Percentiles rank a stretch among this genome's conserved stretches.
Evolutionary conservation across 2,888 invertebrate species (phyloP).

Genomic region (Pemphredon lugubris): DNA sequence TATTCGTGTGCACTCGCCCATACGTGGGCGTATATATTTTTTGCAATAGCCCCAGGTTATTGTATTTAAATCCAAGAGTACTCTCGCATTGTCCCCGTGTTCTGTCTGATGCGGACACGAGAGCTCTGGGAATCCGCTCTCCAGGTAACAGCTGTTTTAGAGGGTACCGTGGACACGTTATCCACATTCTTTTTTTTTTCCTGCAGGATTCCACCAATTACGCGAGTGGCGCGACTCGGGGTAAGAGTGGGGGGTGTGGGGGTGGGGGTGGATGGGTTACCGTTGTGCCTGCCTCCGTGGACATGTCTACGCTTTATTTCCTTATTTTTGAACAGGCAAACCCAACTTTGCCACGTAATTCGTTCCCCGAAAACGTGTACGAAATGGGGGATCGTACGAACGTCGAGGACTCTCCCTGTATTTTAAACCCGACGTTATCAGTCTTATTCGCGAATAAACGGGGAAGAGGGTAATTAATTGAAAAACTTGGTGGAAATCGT

Average conservation of each 20-base stretch:
- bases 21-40: constrained; percentile 43
- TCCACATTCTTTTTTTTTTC: constrained; percentile 48
- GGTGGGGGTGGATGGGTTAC: too few relatives aligned
- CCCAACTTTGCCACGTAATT: too few relatives aligned
- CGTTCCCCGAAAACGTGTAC: too few relatives aligned
- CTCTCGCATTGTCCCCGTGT: constrained; percentile 56
- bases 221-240: constrained; percentile 41
- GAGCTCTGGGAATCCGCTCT: constrained; percentile 68
- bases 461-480: too few relatives aligned
- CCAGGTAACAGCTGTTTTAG: constrained; percentile 70
- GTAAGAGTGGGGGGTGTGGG: too few relatives aligned
- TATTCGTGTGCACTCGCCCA: constrained; percentile 25
- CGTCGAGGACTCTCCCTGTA: too few relatives aligned
- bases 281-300: constrained; percentile 1
- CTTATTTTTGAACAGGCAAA: too few relatives aligned
- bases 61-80: constrained; percentile 69
- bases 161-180: constrained; percentile 43
- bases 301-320: constrained; percentile 7
- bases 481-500: too few relatives aligned
- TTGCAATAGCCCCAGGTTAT: constrained; percentile 67
- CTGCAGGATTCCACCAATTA: constrained; percentile 52
- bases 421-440: too few relatives aligned
- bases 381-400: too few relatives aligned
- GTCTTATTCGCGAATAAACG: too few relatives aligned
- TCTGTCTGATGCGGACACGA: constrained; percentile 51